Base-by-base conservation (phyloP, 2,888 invertebrate genomes). In the Polia nebulosa region DNA sequence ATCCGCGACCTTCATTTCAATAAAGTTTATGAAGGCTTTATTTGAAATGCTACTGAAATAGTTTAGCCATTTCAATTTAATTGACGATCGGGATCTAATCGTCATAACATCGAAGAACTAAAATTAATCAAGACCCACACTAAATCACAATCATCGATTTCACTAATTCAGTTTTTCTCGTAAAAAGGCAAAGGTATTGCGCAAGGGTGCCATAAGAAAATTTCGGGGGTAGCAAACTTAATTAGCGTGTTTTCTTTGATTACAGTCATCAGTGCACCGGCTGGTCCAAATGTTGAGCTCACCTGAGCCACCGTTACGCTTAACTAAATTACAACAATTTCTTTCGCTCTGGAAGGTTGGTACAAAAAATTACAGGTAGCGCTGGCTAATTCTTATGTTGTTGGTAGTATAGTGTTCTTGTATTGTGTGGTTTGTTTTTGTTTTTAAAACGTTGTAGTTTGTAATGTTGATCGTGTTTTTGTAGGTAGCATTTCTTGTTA, bases 221-320 rank as follows among this genome's bases (percentile, higher is more conserved):
- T 92, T 91, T 88, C 79, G 83, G 87, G 89, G 89, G 91, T 87
- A 86, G 87, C 88, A 90, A 85, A 94, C 90, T 94, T 95, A 95
- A 95, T 95, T 94, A 95, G 94, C 91, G 92, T 92, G 91, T 94
- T 95, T 95, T 95, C 95, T 95, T 94, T 95, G 95, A 95, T 95
- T 95, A 92, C 94, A 85, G 92, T 90, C 94, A 95, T 95, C 95
- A 94, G 93, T 88, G 93, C 93, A 89, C 94, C 95, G 92, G 94
- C 86, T 95, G 95, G 87, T 74, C 77, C 84, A 84, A 93, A 95
- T 90, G 89, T 90, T 91, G 84, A 87, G 87, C 89, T 90, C 93
- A 94, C 94, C 93, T 94, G 94, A 93, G 91, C 91, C 85, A 84
- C 85, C 88, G 89, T 83, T 84, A 87, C 85, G 85, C 80, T 81